Conservation (phyloP, 2,888 invertebrate genomes). For the Chydorus sphaericus region DNA sequence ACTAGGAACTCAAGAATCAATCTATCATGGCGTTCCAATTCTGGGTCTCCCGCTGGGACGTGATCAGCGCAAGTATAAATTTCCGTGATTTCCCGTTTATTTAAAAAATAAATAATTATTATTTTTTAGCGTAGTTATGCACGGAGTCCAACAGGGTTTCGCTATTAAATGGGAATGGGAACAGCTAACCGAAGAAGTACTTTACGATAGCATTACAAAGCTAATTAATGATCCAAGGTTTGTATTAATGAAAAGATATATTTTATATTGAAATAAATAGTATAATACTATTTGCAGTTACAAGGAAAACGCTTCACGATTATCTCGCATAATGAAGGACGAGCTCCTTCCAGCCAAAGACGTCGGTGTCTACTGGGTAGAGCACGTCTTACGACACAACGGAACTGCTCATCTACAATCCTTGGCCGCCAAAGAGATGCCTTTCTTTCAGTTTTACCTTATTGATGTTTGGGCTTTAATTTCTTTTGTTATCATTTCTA, state of each 20-base stretch:
- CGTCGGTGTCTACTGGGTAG: not conserved
- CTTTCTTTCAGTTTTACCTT: not conserved
- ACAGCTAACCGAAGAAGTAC: not conserved
- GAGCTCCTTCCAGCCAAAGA: not conserved
- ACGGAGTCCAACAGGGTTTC: not conserved
- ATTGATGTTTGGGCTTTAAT: not conserved
- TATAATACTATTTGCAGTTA: not conserved
- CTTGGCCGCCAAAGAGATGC: not conserved
- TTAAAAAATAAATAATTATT: not conserved
- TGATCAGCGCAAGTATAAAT: not conserved
- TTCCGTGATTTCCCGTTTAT: not conserved
- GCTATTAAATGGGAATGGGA: constrained; percentile 3
- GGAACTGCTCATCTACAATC: not conserved
- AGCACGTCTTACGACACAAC: not conserved
- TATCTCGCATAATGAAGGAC: not conserved
- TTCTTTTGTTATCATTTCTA: not conserved
- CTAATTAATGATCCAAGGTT: not conserved
- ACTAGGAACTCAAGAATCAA: constrained; percentile 4
- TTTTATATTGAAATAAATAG: not conserved
- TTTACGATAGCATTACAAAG: not conserved
- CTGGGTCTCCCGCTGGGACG: constrained; percentile 1
- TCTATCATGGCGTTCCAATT: constrained; percentile 6
- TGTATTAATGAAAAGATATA: not conserved
- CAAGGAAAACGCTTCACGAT: not conserved
- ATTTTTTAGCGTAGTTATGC: too few relatives aligned